Percentiles rank a stretch among this genome's conserved stretches.
Conservation (phyloP, 2,888 invertebrate genomes). For the Cosmorhoe ocellata region DNA sequence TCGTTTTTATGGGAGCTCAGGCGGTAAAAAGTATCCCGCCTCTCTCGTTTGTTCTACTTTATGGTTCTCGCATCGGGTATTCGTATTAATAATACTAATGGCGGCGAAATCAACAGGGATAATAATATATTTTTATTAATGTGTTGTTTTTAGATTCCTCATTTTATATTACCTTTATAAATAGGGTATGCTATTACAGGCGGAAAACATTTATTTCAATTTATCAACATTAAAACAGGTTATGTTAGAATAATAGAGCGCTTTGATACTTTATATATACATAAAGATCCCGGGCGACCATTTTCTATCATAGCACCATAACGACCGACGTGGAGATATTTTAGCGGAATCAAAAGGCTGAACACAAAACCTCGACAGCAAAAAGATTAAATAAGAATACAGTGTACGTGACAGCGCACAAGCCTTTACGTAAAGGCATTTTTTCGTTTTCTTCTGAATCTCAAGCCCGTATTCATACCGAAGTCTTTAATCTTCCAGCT, state of each 20-base stretch:
- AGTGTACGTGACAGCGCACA: slow-evolving; percentile 76
- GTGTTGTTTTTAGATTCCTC: slow-evolving; percentile 59
- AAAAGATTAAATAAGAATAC: slow-evolving; percentile 76
- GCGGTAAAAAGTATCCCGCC: slow-evolving; percentile 82
- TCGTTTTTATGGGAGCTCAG: slow-evolving; percentile 77
- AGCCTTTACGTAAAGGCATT: slow-evolving; percentile 70
- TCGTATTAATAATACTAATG: slow-evolving; percentile 79
- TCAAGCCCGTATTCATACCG: slow-evolving; percentile 70
- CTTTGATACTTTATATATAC: too few relatives aligned
- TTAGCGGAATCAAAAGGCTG: slow-evolving; percentile 50
- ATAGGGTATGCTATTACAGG: slow-evolving; percentile 42
- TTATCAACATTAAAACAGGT: too few relatives aligned
- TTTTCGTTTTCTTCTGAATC: slow-evolving; percentile 70
- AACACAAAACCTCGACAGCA: slow-evolving; percentile 57
- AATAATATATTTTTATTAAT: slow-evolving; percentile 53
- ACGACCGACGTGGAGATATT: slow-evolving; percentile 29
- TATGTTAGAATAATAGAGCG: too few relatives aligned
- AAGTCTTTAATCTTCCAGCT: slow-evolving; percentile 74
- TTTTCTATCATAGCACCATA: slow-evolving; percentile 8
- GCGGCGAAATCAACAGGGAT: slow-evolving; percentile 68
- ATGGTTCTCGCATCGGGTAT: slow-evolving; percentile 70
- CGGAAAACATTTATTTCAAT: slow-evolving; percentile 32
- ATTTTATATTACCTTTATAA: too few relatives aligned
- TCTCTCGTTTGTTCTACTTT: slow-evolving; percentile 81
- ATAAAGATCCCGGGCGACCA: not conserved